Evolutionary conservation across 2,797 vertebrate species (phyloP), one percentile per base, ranked within the genome.

Genomic region (Clarias fuscus): DNA sequence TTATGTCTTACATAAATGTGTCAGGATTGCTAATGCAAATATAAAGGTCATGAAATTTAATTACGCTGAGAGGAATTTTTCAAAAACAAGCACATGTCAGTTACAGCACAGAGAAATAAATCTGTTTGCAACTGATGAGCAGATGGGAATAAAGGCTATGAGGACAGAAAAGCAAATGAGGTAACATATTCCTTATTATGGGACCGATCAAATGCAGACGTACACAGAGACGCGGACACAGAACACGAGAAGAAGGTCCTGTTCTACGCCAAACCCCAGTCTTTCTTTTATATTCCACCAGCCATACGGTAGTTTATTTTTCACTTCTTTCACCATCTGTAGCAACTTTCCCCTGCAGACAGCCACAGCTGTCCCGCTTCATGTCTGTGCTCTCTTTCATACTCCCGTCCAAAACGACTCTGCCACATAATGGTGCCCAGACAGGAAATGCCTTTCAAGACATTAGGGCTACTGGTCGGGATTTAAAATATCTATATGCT

Each of bases 331-430:
- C 92, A 93, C 95, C 95, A 95, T 96, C 96, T 96, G 95, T 93
- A 96, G 94, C 93, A 93, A 94, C 91, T 94, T 94, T 95, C 95
- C 96, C 95, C 95, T 93, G 94, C 94, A 97, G 96, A 96, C 94
- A 90, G 91, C 92, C 95, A 93, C 95, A 96, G 95, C 96, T 97
- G 96, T 94, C 94, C 94, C 89, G 91, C 93, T 95, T 94, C 94
- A 95, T 93, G 96, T 94, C 94, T 92, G 92, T 88, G 91, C 91
- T 92, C 80, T 91, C 94, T 94, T 95, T 95, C 94, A 94, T 95
- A 93, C 91, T 92, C 91, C 91, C 90, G 92, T 93, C 91, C 93
- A 92, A 75, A 91, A 89, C 78, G 87, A 83, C 87, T 89, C 85
- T 84, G 71, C 79, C 84, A 84, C 90, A 92, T 90, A 92, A 92